Evolutionary conservation across 2,797 vertebrate genomes (phyloP).

Genomic region (Benthosema pterotum): DNA sequence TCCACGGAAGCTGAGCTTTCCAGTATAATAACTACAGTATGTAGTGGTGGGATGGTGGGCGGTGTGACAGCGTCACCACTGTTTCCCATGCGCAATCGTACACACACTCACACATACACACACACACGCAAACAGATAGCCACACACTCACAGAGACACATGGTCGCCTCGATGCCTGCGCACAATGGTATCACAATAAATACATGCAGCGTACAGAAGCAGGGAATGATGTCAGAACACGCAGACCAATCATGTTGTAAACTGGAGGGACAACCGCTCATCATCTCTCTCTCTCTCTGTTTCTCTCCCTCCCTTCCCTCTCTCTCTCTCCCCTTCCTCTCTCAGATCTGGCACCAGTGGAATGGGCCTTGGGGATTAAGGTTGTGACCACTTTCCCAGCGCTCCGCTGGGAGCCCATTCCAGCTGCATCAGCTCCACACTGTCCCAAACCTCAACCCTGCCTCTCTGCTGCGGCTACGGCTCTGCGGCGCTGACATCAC

Average conservation of each 20-base stretch:
- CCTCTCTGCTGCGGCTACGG: constrained; percentile 31
- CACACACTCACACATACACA: constrained; percentile 26
- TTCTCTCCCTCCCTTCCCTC: not conserved
- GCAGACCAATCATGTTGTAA: constrained; percentile 49
- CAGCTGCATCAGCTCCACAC: constrained; percentile 60
- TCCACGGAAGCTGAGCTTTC: constrained; percentile 42
- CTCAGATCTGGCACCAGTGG: not conserved
- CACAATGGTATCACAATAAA: constrained; percentile 30
- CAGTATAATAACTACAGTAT: constrained; percentile 37
- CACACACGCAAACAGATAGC: constrained; percentile 25
- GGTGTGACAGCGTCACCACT: constrained; percentile 62
- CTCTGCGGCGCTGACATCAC: constrained; percentile 62
- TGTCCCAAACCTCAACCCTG: constrained; percentile 48
- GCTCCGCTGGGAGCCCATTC: constrained; percentile 58
- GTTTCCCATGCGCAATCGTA: constrained; percentile 58
- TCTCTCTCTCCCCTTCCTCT: not conserved
- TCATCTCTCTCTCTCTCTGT: not conserved
- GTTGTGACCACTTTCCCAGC: constrained; percentile 73
- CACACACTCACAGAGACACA: not conserved
- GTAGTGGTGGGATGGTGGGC: constrained; percentile 56
- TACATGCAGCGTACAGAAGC: constrained; percentile 31
- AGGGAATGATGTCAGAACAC: constrained; percentile 49
- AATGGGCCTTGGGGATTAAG: constrained; percentile 34
- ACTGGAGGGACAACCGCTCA: constrained; percentile 33
- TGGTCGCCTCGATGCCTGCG: constrained; percentile 48